Evolutionary conservation across 2,888 invertebrate species (phyloP).

Genomic region (Crioceris asparagi): DNA sequence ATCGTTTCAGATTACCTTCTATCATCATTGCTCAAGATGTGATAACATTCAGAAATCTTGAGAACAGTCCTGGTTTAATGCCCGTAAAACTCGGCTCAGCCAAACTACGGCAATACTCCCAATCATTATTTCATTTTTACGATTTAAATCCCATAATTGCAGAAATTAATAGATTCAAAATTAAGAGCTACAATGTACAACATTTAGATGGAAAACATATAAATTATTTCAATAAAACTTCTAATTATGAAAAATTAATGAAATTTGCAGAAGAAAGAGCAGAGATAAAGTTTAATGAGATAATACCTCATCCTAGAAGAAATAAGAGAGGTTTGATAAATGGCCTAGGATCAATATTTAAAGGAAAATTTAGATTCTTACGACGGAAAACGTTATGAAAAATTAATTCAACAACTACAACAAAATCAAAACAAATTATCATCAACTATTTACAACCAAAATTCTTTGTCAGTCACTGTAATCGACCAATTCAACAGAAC

Average conservation of each 20-base stretch:
- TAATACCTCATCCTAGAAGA: background rate
- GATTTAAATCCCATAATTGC: background rate
- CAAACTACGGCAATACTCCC: background rate
- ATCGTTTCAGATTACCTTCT: background rate
- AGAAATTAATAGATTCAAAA: background rate
- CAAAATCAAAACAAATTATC: background rate
- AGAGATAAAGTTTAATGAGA: background rate
- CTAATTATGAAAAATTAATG: background rate
- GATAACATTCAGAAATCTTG: background rate
- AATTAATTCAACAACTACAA: background rate
- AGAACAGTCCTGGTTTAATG: background rate
- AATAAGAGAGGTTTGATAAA: background rate
- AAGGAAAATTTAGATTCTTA: background rate
- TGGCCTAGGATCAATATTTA: too few species aligned
- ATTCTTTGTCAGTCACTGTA: background rate
- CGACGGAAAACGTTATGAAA: background rate
- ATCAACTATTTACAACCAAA: background rate
- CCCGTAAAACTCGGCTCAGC: background rate
- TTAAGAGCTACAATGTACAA: background rate
- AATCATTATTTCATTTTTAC: background rate
- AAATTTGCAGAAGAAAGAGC: background rate
- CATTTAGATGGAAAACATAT: background rate
- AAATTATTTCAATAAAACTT: background rate
- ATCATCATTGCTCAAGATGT: too few species aligned
- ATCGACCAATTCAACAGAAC: background rate